Evolutionary conservation across 2,888 invertebrate species (phyloP), one percentile per base, ranked within the genome.

Genomic region (Arrhopalites spinosus): DNA sequence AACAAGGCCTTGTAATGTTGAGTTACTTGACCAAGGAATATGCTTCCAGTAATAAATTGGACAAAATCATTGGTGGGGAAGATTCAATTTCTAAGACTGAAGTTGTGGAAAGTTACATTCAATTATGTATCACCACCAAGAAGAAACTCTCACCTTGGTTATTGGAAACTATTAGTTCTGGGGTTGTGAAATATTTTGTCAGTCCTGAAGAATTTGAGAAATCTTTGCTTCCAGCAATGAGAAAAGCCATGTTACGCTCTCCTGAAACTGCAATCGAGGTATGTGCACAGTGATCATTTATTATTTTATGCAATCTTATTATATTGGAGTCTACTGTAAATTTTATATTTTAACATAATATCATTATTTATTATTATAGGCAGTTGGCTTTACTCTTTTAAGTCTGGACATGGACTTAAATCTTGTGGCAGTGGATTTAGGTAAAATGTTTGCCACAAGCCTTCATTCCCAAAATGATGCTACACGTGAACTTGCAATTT

Each of bases 181-280:
- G 90, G 20, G 86, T 94, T 71, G 86, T 95, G 29, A 88, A 87
- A 20, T 87, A 89, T 29, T n/a, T 80, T 74, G 85, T 93, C 17
- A 87, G 87, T 23, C 87, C 89, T 77, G 88, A 88, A 0, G 92
- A 93, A 71, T 94, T 96, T 83, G 90, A 91, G 83, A 89, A 88
- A 64, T 87, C 87, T 7, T 85, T 98, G 61, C 87, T 96, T 78
- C 96, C 97, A 0, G 91, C 94, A 0, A 87, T 96, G 73, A 94
- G 95, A 85, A 95, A 96, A 85, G 91, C 95, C 25, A 92, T 98
- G 90, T 87, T 98, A 36, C 88, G 98, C 70, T 96, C 94, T 86
- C 97, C 98, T 0, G 98, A 98, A 76, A 81, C 79, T 23, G 75
- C 80, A 2, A 77, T 81, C 7, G 78, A 80, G 75, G 81, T 81